These are phyloP conservation scores for Thermophis baileyi DNA, from an alignment of 2,113 vertebrate species.

Conservation along the genomic window DNA sequence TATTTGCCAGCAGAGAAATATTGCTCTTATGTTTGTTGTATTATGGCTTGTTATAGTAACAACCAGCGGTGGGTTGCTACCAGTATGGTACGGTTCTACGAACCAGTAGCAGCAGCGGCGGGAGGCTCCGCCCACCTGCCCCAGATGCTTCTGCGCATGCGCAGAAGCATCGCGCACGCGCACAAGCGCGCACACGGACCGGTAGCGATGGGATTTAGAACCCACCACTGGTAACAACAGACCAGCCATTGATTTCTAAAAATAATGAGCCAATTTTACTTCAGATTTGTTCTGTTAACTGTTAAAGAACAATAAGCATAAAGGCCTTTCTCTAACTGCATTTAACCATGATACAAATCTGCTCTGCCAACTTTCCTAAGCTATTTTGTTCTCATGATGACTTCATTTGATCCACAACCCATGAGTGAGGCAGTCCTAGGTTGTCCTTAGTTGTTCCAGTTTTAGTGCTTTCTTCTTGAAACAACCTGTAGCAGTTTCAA, in stretches of 20 bases:
- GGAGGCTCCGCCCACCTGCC: too few species aligned
- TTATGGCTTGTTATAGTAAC: background rate
- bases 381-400: background rate
- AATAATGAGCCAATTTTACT: background rate
- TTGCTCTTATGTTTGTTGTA: background rate
- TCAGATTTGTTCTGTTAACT: background rate
- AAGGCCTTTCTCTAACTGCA: background rate
- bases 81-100: too few species aligned
- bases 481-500: background rate
- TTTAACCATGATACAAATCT: background rate
- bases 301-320: background rate
- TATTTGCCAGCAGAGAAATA: constrained; percentile 21
- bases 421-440: background rate
- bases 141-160: too few species aligned
- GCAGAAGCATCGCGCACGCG: too few species aligned
- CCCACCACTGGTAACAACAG: too few species aligned
- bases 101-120: too few species aligned
- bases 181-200: too few species aligned
- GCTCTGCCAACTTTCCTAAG: background rate
- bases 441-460: background rate
- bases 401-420: background rate
- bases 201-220: too few species aligned
- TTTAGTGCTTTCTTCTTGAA: background rate
- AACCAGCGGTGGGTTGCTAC: too few species aligned
- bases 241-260: background rate